Evolutionary conservation across 2,797 vertebrate species (phyloP).

Genomic region (Bufotes viridis): DNA sequence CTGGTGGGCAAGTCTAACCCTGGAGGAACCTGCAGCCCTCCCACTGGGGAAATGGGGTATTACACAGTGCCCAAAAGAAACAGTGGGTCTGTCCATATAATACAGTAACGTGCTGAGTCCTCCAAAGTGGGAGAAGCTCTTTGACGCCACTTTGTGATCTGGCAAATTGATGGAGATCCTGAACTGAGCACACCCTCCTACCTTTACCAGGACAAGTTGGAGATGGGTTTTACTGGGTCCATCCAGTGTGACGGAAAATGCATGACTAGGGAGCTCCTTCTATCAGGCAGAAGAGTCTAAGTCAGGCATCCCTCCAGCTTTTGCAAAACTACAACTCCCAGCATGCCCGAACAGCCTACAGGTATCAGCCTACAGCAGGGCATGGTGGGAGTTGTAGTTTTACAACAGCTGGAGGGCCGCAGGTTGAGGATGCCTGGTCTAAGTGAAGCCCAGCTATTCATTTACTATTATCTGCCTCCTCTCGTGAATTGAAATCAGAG

Average conservation of each 20-base stretch:
- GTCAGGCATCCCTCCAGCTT: too few species aligned
- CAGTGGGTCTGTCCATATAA: not conserved
- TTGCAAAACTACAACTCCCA: too few species aligned
- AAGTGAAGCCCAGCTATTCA: not conserved
- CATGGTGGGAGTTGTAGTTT: too few species aligned
- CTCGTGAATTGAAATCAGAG: not conserved
- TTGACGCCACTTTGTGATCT: too few species aligned
- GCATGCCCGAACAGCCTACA: too few species aligned
- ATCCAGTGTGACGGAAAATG: not conserved
- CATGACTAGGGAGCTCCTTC: not conserved
- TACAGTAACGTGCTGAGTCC: not conserved
- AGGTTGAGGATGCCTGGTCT: too few species aligned
- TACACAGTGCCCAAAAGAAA: not conserved
- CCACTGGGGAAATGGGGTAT: not conserved
- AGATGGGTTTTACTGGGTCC: not conserved
- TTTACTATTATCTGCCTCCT: not conserved
- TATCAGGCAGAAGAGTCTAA: not conserved
- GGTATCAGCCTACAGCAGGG: too few species aligned
- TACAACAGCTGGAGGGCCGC: too few species aligned
- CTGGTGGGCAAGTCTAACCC: too few species aligned
- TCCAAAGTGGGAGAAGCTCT: too few species aligned
- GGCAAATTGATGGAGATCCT: not conserved
- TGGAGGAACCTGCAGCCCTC: not conserved
- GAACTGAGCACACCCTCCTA: not conserved
- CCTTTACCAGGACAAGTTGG: not conserved